Conservation (phyloP, 2,888 invertebrate genomes). For the Lepetodrilus schrolli region DNA sequence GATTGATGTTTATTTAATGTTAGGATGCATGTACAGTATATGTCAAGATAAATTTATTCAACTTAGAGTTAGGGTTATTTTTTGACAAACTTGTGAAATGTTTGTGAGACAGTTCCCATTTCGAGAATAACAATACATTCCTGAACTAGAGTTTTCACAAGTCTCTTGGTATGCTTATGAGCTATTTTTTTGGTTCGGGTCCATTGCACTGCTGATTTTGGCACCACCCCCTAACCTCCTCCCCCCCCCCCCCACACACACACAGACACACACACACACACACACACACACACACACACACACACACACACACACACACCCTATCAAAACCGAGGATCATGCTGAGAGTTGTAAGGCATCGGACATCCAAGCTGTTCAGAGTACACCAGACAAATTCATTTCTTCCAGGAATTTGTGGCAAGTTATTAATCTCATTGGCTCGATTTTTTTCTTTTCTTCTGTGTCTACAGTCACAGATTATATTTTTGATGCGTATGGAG, state of each 20-base stretch:
- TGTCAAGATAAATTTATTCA: no score
- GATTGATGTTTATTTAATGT: no score
- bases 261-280: no score
- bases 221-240: neutral
- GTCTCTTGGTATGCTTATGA: neutral
- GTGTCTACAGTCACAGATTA: neutral
- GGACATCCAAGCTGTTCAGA: neutral
- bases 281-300: no score
- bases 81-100: neutral
- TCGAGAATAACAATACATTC: neutral
- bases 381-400: slow-evolving; percentile 7
- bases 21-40: no score
- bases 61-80: no score
- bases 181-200: slow-evolving; percentile 21
- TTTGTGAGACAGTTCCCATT: no score
- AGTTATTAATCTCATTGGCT: slow-evolving; percentile 19
- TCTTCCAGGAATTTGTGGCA: slow-evolving; percentile 19
- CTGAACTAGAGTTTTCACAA: slow-evolving; percentile 3
- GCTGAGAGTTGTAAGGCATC: neutral
- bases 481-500: neutral
- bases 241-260: no score
- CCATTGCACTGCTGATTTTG: neutral
- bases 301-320: no score
- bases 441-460: neutral
- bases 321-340: no score